These are phyloP conservation scores for Zapornia atra DNA, from an alignment of 2,113 vertebrate species.

Conservation along the genomic window DNA sequence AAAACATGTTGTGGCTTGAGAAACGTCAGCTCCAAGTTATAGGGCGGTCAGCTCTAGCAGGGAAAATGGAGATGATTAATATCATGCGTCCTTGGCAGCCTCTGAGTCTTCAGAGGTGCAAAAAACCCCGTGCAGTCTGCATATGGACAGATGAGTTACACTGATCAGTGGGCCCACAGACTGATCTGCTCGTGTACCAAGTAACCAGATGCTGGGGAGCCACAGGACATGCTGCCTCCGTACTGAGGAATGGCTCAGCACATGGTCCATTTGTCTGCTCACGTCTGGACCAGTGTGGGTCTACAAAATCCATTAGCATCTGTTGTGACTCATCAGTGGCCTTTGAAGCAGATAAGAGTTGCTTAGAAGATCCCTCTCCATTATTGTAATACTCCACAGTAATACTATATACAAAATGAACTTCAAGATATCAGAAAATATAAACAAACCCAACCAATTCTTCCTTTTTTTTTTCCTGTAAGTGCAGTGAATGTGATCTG, in stretches of 20 bases:
- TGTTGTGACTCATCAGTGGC: neutral
- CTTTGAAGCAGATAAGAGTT: neutral
- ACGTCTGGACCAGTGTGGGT: neutral
- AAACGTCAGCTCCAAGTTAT: neutral
- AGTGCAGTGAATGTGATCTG: neutral
- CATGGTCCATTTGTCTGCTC: fast-evolving
- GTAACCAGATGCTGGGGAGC: neutral
- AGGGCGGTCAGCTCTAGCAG: neutral
- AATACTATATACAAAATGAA: neutral
- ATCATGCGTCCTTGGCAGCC: neutral
- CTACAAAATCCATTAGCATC: neutral
- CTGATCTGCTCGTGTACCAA: neutral
- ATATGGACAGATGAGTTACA: fast-evolving
- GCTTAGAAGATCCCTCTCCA: neutral
- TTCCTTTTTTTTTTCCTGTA: neutral
- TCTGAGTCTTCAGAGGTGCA: neutral
- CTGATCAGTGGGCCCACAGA: neutral
- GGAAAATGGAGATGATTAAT: neutral
- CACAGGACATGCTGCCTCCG: fast-evolving
- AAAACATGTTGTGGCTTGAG: neutral
- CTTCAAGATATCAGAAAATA: neutral
- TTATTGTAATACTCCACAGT: neutral
- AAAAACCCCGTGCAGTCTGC: neutral
- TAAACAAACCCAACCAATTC: neutral
- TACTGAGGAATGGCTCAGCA: neutral